Evolutionary conservation across 2,888 invertebrate species (phyloP), one percentile per base, ranked within the genome.

Genomic region (Eupeodes luniger): DNA sequence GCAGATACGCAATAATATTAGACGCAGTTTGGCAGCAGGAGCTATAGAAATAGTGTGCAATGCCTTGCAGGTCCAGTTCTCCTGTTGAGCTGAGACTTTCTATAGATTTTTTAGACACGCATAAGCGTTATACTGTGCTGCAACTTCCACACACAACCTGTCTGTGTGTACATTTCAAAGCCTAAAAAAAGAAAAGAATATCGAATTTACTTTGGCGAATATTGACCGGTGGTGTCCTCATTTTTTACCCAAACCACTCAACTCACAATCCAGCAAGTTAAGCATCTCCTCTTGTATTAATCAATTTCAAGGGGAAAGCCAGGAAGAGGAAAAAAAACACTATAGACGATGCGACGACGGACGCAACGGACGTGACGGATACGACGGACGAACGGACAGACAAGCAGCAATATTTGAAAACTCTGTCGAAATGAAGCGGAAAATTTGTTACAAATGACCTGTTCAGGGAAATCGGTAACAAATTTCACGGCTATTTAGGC

Each of bases 381-480:
- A 27, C 27, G 72, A 66, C 61, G 80, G 72, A 80, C 80, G 75
- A 40, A 61, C 16, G 40, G 11, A 66, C 74, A 49, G 34, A 11
- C 11, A 2, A 40, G 34, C n/a, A 66, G 70, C 49, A 10, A n/a
- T 11, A 27, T 61, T 19, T 40, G 5, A 55, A 57, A 64, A 47
- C 19, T 1, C 16, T 55, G 72, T 75, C 53, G 72, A 81, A 87
- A 75, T 85, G 66, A 88, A 78, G 88, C 84, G 81, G 81, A 85
- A 88, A 88, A 88, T 88, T 81, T 62, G 53, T 69, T 80, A 74
- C 84, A 77, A 84, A 81, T 84, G 75, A 78, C 53, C 84, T 9
- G 14, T 49, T 14, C 40, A 19, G 74, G 74, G 74, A 70, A 84
- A 84, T 77, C 81, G 80, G 87, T 83, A 70, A 80, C 83, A 69